Evolutionary conservation across 2,888 invertebrate species (phyloP), one percentile per base, ranked within the genome.

Genomic region (Sussaba pulchella): DNA sequence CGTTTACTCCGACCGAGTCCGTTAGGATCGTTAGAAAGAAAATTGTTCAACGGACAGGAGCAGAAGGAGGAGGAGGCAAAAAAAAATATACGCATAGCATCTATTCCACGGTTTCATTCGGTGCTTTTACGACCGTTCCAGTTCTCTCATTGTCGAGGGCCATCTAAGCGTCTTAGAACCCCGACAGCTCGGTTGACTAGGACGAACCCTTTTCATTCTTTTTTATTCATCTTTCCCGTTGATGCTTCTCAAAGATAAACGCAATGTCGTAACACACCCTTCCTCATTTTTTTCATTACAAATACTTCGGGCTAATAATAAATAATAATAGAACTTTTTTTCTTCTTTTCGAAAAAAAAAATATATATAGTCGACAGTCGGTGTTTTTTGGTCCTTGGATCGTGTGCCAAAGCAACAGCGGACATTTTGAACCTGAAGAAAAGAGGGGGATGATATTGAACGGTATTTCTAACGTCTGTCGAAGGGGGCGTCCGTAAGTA

Each of bases 41-140:
- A 82, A 83, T 75, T 19, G 12, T 43, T 26, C 8, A 84, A 64
- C 83, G 74, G 78, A 72, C 61, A 71, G 64, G 43, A 78, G n/a
- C n/a, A 81, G 84, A 81, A 84, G 84, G 83, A 61, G 81, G 85
- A 87, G 86, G 87, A 87, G 86, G 87, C n/a, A n/a, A n/a, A n/a
- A n/a, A n/a, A 87, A 86, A 85, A 45, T 85, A 87, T 88, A 86
- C 86, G 87, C 86, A 87, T 89, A 85, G 19, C 19, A 47, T 47
- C 24, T 45, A 63, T 45, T n/a, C 45, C 45, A 47, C 87, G 87
- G 87, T 88, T 85, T 86, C 88, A 88, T 88, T 89, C 84, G 83
- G 86, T 84, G 82, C 85, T 67, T 50, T 74, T n/a, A n/a, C n/a
- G n/a, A n/a, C n/a, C 57, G 47, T 74, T 74, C 24, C 6, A 17